Base-by-base conservation (phyloP, 2,888 invertebrate genomes). In the Eledone cirrhosa region DNA sequence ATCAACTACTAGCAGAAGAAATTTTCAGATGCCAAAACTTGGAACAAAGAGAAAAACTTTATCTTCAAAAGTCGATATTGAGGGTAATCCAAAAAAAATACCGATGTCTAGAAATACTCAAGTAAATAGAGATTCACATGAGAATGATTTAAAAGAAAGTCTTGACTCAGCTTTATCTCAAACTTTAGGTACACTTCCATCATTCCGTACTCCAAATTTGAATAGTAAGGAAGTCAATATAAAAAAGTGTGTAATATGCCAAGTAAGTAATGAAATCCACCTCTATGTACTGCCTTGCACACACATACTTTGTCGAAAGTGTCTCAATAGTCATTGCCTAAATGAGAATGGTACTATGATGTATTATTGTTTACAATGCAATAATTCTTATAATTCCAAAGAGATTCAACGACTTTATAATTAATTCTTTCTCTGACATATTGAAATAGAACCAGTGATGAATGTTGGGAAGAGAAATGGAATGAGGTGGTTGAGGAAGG, bases 141-240 rank as follows among this genome's bases (percentile, higher is more conserved):
- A 82, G 53, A 78, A 80, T 59, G 75, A 80, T 24, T 78, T 87
- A 14, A 80, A 80, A 41, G 75, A 75, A 16, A 87, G 86, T 80
- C 82, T 87, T 11, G 82, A 85, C 59, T 80, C 74, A 76, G 87
- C 87, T 29, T 78, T 87, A 59, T 77, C 77, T 27, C 80, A 79
- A 31, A 80, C 85, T 11, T 80, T 88, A 13, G 80, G 83, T 24
- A 74, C 72, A 31, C 79, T 87, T 16, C 87, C 86, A 53, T 84
- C 85, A 16, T 87, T 85, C 76, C 84, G 82, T 13, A 74, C 33
- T 11, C 5, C 22, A 14, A 29, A 75, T 53, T 47, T 33, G 14
- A 41, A 48, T 16, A 22, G 48, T 78, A 80, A 69, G 24, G 72
- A 33, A 31, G 41, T 13, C 59, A 16, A n/a, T 24, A 72, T 72